These are phyloP conservation scores for Watsonalla cultraria DNA, from an alignment of 2,888 invertebrate species.

Conservation along the genomic window DNA sequence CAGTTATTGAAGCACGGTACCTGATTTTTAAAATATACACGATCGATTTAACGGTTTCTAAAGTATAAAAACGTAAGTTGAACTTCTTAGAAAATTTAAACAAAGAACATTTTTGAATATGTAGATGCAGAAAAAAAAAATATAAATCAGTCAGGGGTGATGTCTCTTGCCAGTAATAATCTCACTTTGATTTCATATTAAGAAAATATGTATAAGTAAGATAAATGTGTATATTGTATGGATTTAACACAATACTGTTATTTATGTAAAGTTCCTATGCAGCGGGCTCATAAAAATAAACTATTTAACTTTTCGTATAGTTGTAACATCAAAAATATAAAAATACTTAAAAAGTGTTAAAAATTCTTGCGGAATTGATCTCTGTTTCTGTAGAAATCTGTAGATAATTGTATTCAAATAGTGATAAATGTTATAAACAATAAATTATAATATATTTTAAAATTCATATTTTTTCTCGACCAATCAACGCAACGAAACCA, in stretches of 20 bases:
- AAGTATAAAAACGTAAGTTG: too few relatives aligned
- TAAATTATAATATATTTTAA: conserved; percentile 9
- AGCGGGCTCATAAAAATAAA: not conserved
- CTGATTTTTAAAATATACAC: too few relatives aligned
- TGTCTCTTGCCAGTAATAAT: too few relatives aligned
- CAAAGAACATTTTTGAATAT: too few relatives aligned
- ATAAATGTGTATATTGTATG: too few relatives aligned
- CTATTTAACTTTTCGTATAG: not conserved
- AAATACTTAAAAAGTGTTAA: not conserved
- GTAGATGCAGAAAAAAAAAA: too few relatives aligned
- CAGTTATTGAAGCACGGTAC: too few relatives aligned
- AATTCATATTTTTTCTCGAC: conserved; percentile 13
- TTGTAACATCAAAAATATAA: not conserved
- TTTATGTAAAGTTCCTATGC: not conserved
- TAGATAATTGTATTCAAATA: conserved; percentile 12
- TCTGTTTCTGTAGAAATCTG: conserved; percentile 35
- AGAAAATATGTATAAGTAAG: too few relatives aligned
- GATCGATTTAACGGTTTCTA: too few relatives aligned
- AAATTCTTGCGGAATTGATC: conserved; percentile 32
- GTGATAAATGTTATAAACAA: not conserved
- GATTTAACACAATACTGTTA: not conserved
- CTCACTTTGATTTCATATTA: too few relatives aligned
- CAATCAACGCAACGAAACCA: conserved; percentile 32
- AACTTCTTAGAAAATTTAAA: too few relatives aligned
- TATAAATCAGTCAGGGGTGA: too few relatives aligned